Evolutionary conservation across 2,113 vertebrate genomes (phyloP).

Genomic region (Panurus biarmicus): DNA sequence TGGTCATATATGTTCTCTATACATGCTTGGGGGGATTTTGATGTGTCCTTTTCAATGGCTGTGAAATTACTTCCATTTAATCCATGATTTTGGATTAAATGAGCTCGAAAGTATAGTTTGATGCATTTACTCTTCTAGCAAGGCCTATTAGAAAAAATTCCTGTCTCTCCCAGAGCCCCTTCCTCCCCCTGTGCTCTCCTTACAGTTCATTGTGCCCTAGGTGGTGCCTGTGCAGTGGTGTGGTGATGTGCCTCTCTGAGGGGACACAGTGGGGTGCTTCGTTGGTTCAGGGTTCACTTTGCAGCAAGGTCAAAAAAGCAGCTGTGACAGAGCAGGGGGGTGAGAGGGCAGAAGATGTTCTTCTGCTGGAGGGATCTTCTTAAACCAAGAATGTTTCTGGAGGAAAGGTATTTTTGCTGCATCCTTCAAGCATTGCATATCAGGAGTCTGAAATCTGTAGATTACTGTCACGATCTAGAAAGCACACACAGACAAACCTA

Average conservation of each 20-base stretch:
- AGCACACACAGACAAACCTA: neutral
- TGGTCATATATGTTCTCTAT: neutral
- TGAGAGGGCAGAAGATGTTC: neutral
- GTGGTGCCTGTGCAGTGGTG: rapidly evolving
- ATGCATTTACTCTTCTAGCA: neutral
- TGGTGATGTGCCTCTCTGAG: neutral
- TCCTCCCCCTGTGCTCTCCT: neutral
- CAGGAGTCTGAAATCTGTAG: neutral
- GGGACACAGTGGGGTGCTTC: neutral
- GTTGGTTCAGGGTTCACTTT: neutral
- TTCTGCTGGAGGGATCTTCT: neutral
- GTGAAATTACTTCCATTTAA: neutral
- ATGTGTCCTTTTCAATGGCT: neutral
- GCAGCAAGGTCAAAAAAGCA: neutral
- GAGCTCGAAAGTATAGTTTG: neutral
- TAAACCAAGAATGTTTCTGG: neutral
- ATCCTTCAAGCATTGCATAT: neutral
- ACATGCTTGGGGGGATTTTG: neutral
- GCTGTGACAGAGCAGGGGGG: neutral
- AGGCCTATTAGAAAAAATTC: neutral
- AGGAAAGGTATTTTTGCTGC: neutral
- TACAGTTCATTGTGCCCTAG: neutral
- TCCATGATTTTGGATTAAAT: neutral
- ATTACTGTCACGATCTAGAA: neutral
- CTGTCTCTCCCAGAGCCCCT: neutral